Conservation (phyloP, 1,140 invertebrate genomes). For the Orchesella cincta region DNA sequence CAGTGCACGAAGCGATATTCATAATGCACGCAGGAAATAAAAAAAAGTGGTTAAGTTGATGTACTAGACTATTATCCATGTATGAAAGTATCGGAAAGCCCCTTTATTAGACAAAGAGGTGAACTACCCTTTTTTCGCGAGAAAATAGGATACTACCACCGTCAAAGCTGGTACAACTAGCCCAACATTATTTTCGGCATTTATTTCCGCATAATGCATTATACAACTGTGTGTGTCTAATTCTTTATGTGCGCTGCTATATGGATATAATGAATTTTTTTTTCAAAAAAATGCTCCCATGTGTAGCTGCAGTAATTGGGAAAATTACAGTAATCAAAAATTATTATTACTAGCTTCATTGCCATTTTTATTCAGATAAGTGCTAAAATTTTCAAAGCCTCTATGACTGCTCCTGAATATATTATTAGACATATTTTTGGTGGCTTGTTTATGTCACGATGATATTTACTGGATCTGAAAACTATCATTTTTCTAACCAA, state of each 20-base stretch:
- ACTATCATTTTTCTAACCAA: conserved; percentile 29
- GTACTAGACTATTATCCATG: background rate
- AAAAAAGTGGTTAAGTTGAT: too few relatives aligned
- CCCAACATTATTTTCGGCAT: background rate
- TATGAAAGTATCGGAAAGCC: conserved; percentile 2
- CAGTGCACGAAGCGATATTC: background rate
- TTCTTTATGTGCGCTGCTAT: too few relatives aligned
- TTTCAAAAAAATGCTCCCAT: conserved; percentile 1
- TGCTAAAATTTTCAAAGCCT: conserved; percentile 29
- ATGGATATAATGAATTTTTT: conserved; percentile 21
- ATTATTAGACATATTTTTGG: conserved; percentile 18
- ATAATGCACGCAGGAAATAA: too few relatives aligned
- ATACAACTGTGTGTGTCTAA: conserved; percentile 13
- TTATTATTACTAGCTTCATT: conserved; percentile 29
- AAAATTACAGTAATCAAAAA: conserved; percentile 30
- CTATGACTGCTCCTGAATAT: conserved; percentile 24
- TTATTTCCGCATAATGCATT: conserved; percentile 15
- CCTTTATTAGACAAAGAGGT: background rate
- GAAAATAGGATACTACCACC: conserved; percentile 16
- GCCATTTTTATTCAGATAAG: conserved; percentile 30
- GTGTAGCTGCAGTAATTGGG: conserved; percentile 20
- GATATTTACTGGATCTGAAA: conserved; percentile 27
- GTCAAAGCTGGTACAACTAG: background rate
- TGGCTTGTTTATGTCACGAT: conserved; percentile 25
- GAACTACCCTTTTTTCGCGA: conserved; percentile 23